These are phyloP conservation scores for Blastomussa wellsi DNA, from an alignment of 92 coral and sea anemone species.

Conservation along the genomic window DNA sequence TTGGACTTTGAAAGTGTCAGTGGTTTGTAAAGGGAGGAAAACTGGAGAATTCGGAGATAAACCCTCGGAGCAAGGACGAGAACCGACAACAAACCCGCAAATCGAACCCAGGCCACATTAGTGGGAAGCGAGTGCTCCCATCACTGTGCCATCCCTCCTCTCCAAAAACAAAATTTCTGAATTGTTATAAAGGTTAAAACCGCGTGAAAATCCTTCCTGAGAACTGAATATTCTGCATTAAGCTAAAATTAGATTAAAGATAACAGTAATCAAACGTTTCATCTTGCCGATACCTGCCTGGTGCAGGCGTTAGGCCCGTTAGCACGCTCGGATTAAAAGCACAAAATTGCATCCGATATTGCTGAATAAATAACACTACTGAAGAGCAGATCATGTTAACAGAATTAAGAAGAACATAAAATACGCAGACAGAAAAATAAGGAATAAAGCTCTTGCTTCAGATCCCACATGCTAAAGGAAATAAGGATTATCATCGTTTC, in stretches of 20 bases:
- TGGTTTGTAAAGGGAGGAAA: too few relatives aligned
- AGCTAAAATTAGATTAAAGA: neutral
- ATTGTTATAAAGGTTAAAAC: too few relatives aligned
- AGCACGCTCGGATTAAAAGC: neutral
- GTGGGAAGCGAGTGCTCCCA: too few relatives aligned
- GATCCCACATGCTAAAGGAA: slow-evolving; percentile 3
- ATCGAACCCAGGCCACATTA: too few relatives aligned
- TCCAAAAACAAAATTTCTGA: too few relatives aligned
- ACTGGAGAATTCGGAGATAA: too few relatives aligned
- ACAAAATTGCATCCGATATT: neutral
- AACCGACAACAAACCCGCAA: too few relatives aligned
- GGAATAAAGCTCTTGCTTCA: neutral
- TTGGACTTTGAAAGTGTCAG: too few relatives aligned
- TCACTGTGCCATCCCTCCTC: too few relatives aligned
- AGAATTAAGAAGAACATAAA: neutral
- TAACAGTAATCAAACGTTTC: neutral
- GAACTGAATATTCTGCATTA: too few relatives aligned
- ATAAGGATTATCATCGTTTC: neutral
- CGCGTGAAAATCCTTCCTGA: neutral
- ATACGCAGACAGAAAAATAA: neutral
- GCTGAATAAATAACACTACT: neutral
- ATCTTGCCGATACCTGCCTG: neutral
- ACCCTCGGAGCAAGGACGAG: too few relatives aligned
- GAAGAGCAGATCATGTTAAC: neutral
- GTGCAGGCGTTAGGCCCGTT: neutral